A percentile compares a stretch with the other conserved stretches of the same genome.
Evolutionary conservation across 2,797 vertebrate species (phyloP).

Genomic region (Gallinago stenura): DNA sequence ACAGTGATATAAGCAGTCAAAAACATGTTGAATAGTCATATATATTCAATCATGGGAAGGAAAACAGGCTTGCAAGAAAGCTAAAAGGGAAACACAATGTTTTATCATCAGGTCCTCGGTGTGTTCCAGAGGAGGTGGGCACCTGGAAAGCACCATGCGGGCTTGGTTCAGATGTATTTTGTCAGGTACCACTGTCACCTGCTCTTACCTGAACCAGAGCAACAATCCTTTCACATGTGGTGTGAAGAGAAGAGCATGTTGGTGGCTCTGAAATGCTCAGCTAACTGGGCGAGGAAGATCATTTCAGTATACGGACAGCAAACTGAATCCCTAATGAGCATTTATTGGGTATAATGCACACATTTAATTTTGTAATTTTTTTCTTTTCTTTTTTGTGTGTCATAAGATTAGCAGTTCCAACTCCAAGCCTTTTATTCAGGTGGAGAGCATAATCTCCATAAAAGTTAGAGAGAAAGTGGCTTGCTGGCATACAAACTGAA

Average conservation of each 20-base stretch:
- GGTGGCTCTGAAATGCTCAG: neutral
- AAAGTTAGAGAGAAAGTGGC: neutral
- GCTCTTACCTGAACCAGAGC: neutral
- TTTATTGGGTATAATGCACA: neutral
- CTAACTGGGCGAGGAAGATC: neutral
- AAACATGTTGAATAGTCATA: neutral
- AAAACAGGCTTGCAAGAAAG: neutral
- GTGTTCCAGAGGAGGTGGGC: neutral
- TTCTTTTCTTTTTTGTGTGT: neutral
- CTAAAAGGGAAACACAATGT: neutral
- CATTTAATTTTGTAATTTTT: neutral
- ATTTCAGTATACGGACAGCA: neutral
- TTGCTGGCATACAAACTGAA: neutral
- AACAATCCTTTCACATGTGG: neutral
- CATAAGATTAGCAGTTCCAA: neutral
- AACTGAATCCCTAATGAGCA: neutral
- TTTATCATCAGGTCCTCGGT: neutral
- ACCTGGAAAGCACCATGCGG: neutral
- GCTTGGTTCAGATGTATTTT: neutral
- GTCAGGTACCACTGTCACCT: neutral
- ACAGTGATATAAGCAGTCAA: neutral
- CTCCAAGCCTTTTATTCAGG: neutral
- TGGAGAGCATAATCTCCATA: neutral
- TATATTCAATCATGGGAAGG: neutral
- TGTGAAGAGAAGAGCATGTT: neutral